phyloP scores from a whole-genome alignment of 1,140 invertebrate species.

The Cepaea nemoralis region DNA sequence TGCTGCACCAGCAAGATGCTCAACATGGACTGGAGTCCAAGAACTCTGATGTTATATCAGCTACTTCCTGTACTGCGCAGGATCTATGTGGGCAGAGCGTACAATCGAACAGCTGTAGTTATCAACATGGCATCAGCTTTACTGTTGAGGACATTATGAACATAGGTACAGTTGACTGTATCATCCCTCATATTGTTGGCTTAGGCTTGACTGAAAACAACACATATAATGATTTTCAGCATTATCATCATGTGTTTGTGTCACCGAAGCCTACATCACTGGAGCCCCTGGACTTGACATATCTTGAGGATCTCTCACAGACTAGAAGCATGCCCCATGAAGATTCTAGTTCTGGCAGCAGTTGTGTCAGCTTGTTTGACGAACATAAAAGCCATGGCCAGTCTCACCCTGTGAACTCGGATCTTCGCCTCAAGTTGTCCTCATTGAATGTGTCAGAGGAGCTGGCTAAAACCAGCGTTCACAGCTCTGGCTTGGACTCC shows the following conservation, averaged over 20 bases:
- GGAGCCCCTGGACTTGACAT: constrained; percentile 61
- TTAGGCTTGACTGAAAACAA: too few relatives aligned
- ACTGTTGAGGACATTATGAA: neutral
- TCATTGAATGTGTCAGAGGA: constrained; percentile 66
- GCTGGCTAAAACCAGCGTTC: constrained; percentile 44
- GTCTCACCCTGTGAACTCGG: constrained; percentile 58
- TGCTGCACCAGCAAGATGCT: neutral
- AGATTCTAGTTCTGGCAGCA: constrained; percentile 51
- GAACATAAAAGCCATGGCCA: neutral
- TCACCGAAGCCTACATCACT: constrained; percentile 47
- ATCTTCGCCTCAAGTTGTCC: constrained; percentile 59
- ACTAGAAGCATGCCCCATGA: constrained; percentile 17
- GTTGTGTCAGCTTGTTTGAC: constrained; percentile 43
- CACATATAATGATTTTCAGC: too few relatives aligned
- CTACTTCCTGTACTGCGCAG: neutral
- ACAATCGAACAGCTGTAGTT: neutral
- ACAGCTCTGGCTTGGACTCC: constrained; percentile 43
- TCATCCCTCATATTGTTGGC: too few relatives aligned
- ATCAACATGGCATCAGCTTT: neutral
- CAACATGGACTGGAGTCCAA: neutral
- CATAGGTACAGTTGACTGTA: neutral
- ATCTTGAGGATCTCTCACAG: constrained; percentile 48
- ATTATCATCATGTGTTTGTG: neutral
- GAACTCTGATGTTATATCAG: neutral
- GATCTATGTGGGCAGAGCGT: neutral